Base-by-base conservation (phyloP, 2,113 vertebrate species). In the Scartelaos histophorus region DNA sequence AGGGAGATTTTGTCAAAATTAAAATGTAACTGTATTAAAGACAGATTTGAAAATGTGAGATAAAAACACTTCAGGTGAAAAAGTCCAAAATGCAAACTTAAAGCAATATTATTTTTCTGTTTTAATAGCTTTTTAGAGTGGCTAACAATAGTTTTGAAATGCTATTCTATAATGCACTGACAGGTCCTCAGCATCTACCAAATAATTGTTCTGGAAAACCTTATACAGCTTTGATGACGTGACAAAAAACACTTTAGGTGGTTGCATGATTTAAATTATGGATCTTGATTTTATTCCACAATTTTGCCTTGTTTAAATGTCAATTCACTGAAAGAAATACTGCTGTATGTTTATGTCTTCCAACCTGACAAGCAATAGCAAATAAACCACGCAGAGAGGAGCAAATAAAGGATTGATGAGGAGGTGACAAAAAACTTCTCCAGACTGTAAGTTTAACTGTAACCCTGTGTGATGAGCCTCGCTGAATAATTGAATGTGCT, bases 401-500 rank as follows among this genome's bases (percentile, higher is more conserved):
- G 29, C 34, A 43, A 10, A 43, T 64, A 64, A 64, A 64, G 34
- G 61, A 64, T 64, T 64, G 29, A 64, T 64, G 34, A 64, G 38
- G 65, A 43, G 21, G 65, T 45, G 21, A 21, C 65, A 66, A 66
- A 45, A 66, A 66, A 66, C 38, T 47, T 64, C 58, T 61, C 29
- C 21, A 47, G 45, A 66, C 65, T 66, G 38, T 66, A 47, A 66
- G 65, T 66, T 66, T 45, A 66, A 66, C 65, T 46, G 65, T 66
- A 66, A 66, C 60, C 60, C 61, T 65, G 49, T 46, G 71, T 22
- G 35, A 51, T 43, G 61, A 25, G 61, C 64, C 45, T 13, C 67
- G 66, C 25, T 76, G 71, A 83, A 83, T 83, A 79, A 83, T 79
- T 79, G 25, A 83, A 76, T 79, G 67, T n/a, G 16, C 62, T 70